phyloP scores from a whole-genome alignment of 2,888 invertebrate species.

The Nemotelus nigrinus region DNA sequence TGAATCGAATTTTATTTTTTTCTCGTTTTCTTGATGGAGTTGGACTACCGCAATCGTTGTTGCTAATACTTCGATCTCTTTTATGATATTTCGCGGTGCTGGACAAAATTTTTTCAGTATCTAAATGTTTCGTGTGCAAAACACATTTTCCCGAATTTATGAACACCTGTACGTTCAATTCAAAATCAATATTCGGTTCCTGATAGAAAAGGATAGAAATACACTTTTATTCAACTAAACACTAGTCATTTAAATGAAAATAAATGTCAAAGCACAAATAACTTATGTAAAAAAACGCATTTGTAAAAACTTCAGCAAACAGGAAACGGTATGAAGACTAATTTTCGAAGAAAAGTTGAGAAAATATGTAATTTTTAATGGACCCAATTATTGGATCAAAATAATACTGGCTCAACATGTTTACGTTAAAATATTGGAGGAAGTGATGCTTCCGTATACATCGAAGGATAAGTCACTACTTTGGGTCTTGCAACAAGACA shows the following conservation, averaged over 20 bases:
- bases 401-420: too few species aligned
- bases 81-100: conserved; percentile 65
- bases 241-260: not conserved
- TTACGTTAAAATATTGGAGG: too few species aligned
- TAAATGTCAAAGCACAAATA: not conserved
- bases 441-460: too few species aligned
- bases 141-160: conserved; percentile 98
- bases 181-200: conserved; percentile 95
- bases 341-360: too few species aligned
- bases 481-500: too few species aligned
- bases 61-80: conserved; percentile 62
- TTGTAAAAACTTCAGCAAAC: too few species aligned
- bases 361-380: too few species aligned
- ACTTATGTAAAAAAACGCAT: too few species aligned
- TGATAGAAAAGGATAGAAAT: conserved; percentile 58
- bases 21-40: conserved; percentile 64
- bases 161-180: conserved; percentile 94
- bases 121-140: conserved; percentile 87
- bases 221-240: too few species aligned
- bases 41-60: conserved; percentile 67
- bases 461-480: too few species aligned
- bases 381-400: too few species aligned
- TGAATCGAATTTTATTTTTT: conserved; percentile 63
- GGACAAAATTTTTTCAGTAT: conserved; percentile 73
- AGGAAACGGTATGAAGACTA: too few species aligned